These are phyloP conservation scores for Aradus depressus DNA, from an alignment of 2,888 invertebrate genomes.

Conservation along the genomic window DNA sequence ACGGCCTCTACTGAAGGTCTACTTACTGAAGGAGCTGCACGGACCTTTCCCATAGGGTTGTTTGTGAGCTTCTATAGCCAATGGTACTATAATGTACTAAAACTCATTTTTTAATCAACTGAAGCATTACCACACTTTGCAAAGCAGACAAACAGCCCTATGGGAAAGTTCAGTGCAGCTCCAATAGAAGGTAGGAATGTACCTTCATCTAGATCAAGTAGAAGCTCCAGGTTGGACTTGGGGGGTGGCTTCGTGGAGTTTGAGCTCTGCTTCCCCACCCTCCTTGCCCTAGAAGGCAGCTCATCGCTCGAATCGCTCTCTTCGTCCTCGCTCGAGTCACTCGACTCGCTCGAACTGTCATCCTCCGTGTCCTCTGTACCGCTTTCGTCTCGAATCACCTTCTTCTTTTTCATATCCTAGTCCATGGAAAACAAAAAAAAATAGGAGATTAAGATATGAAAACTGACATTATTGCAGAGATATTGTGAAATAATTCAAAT, in stretches of 20 bases:
- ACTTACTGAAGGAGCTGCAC: too few relatives aligned
- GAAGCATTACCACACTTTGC: too few relatives aligned
- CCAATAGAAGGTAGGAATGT: constrained; percentile 39
- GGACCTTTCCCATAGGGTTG: too few relatives aligned
- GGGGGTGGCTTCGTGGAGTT: constrained; percentile 24
- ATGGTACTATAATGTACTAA: too few relatives aligned
- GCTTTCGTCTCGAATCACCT: background rate
- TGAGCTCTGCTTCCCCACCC: background rate
- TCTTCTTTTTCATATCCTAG: constrained; percentile 1
- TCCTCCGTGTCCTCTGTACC: constrained; percentile 18
- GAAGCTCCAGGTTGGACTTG: constrained; percentile 63
- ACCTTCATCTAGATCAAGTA: constrained; percentile 67
- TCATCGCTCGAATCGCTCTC: constrained; percentile 20
- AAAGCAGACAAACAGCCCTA: too few relatives aligned
- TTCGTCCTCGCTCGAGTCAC: constrained; percentile 19
- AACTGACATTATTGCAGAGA: too few relatives aligned
- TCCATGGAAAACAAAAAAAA: background rate
- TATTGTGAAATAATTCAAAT: background rate
- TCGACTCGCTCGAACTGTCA: constrained; percentile 18
- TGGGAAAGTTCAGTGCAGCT: too few relatives aligned
- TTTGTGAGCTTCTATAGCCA: too few relatives aligned
- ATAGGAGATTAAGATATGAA: background rate
- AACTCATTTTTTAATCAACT: too few relatives aligned
- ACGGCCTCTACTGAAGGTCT: too few relatives aligned
- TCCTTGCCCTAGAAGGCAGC: too few relatives aligned